Evolutionary conservation across 1,140 invertebrate species (phyloP).

Genomic region (Hesperophylax magnus): DNA sequence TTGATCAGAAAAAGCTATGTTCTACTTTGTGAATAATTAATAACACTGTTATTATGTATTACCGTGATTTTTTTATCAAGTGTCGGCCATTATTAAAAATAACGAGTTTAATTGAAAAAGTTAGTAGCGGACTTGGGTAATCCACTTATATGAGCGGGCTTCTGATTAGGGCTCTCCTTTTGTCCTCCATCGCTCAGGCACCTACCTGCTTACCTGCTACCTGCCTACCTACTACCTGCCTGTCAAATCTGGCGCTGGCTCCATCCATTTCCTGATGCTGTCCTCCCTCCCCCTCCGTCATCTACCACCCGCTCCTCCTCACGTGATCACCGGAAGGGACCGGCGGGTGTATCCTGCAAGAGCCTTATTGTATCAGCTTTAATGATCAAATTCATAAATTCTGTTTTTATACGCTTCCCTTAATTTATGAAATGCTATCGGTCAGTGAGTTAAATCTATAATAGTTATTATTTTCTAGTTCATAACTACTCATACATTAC

Average conservation of each 20-base stretch:
- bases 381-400: conserved; percentile 22
- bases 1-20: no score
- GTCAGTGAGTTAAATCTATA: background rate
- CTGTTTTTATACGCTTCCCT: conserved; percentile 5
- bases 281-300: background rate
- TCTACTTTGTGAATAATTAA: no score
- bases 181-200: conserved; percentile 36
- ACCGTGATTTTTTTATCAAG: no score
- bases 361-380: conserved; percentile 20
- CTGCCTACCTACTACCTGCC: background rate
- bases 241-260: conserved; percentile 30
- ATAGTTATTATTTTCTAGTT: no score
- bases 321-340: conserved; percentile 30
- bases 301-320: background rate
- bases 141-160: conserved; percentile 19
- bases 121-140: background rate
- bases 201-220: no score
- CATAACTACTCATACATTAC: no score
- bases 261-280: conserved; percentile 34
- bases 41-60: no score
- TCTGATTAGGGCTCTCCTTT: conserved; percentile 25
- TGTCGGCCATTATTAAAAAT: background rate
- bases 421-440: background rate
- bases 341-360: conserved; percentile 1
- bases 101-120: conserved; percentile 14